These are phyloP conservation scores for Pleuronectes platessa DNA, from an alignment of 2,113 vertebrate genomes.

Conservation along the genomic window DNA sequence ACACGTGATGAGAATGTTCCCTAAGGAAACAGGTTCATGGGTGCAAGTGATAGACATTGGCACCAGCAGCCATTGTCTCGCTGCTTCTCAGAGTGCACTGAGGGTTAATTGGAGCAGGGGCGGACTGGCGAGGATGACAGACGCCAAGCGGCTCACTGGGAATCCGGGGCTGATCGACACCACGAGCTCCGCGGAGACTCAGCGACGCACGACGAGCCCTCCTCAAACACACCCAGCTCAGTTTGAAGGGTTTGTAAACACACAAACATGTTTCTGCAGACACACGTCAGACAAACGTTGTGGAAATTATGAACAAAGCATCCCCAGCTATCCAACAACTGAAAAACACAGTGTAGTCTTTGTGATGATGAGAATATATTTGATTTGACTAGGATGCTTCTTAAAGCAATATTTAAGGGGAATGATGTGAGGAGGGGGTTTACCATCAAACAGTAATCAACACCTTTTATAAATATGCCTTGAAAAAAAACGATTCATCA, in stretches of 20 bases:
- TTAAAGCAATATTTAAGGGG: neutral
- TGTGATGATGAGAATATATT: neutral
- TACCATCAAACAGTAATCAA: too few relatives aligned
- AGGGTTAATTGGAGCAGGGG: neutral
- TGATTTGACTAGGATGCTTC: too few relatives aligned
- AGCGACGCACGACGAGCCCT: neutral
- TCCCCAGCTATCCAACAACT: neutral
- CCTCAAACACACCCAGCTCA: neutral
- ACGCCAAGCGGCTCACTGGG: too few relatives aligned
- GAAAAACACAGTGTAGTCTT: neutral
- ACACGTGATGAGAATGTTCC: neutral
- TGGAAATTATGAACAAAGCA: neutral
- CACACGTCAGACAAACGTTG: neutral
- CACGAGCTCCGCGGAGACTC: neutral
- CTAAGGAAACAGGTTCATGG: constrained; percentile 3
- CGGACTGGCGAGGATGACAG: neutral
- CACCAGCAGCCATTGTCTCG: neutral
- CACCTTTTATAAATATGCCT: too few relatives aligned
- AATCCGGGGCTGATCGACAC: neutral
- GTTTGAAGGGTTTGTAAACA: neutral
- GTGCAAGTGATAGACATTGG: neutral
- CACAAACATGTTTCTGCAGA: neutral
- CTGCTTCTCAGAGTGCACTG: neutral
- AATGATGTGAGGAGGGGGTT: too few relatives aligned
- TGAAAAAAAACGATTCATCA: too few relatives aligned